Evolutionary conservation across 2,888 invertebrate genomes (phyloP), one percentile per base, ranked within the genome.

Genomic region (Deladenus siricidicola): DNA sequence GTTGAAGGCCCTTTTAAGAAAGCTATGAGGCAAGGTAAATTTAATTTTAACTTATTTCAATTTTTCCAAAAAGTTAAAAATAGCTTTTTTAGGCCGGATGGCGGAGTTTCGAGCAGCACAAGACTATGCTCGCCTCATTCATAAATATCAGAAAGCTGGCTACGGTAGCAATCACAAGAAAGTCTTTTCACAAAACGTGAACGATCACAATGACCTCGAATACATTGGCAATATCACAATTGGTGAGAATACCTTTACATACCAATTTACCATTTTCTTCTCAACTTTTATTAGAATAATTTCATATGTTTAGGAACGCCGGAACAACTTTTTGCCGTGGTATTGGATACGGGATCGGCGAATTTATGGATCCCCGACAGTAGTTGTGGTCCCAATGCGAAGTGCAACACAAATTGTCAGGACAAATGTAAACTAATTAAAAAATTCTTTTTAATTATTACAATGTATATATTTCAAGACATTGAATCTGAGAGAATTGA

Each of bases 291-390:
- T 42, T 42, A 17, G 14, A 42, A 17, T 17, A 42, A 42, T n/a
- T 42, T 42, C n/a, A n/a, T 42, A 10, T 47, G 6, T 47, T 47
- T 23, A 58, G 59, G 60, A 1, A 63, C 62, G 4, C 62, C 62
- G n/a, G 47, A 29, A 10, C 62, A 62, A 23, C 30, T 34, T 26
- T 62, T 62, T 28, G 42, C 28, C 14, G 63, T 62, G 17, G 53
- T 54, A 43, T 43, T 62, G 55, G 62, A 62, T 52, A 62, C 62
- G 4, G 62, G 60, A 23, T 55, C 54, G 24, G 45, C 62, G 4
- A 54, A 63, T 50, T 52, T 62, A 26, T 62, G 62, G 62, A 51
- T 63, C 39, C 42, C 28, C 4, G 62, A 49, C n/a, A n/a, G n/a
- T 30, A 60, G 24, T 28, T 52, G 26, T 42, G 42, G 23, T 21